Conservation (phyloP, 1,140 invertebrate species). For the Capitella teleta region DNA sequence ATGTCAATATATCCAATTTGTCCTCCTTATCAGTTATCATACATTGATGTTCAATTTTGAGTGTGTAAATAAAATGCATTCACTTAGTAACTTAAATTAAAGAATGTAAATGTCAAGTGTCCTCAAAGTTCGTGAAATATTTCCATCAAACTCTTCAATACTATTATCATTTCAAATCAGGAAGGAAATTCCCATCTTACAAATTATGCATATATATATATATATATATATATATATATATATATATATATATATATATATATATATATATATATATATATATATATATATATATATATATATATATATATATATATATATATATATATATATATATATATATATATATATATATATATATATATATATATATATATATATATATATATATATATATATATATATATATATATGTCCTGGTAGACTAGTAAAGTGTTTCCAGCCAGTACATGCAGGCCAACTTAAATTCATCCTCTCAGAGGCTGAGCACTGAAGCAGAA, state of each 20-base stretch:
- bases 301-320: neutral
- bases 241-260: constrained; percentile 1
- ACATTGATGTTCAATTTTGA: too few species aligned
- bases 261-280: constrained; percentile 1
- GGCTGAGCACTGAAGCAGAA: too few species aligned
- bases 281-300: constrained; percentile 1
- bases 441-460: too few species aligned
- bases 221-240: constrained; percentile 1
- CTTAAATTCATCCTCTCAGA: too few species aligned
- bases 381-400: constrained; percentile 1
- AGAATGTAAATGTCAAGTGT: too few species aligned
- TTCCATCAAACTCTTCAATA: too few species aligned
- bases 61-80: too few species aligned
- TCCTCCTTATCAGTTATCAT: too few species aligned
- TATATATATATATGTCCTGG: constrained; percentile 1
- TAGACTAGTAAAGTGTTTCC: too few species aligned
- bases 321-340: constrained; percentile 1
- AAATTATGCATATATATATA: neutral
- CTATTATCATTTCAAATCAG: neutral
- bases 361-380: constrained; percentile 1
- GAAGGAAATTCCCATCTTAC: neutral
- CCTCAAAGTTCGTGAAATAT: too few species aligned
- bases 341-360: constrained; percentile 1
- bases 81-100: too few species aligned
- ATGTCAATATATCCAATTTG: too few species aligned